A percentile compares a stretch with the other conserved stretches of the same genome.
Conservation (phyloP, 2,888 invertebrate genomes). For the Caenorhabditis angaria region DNA sequence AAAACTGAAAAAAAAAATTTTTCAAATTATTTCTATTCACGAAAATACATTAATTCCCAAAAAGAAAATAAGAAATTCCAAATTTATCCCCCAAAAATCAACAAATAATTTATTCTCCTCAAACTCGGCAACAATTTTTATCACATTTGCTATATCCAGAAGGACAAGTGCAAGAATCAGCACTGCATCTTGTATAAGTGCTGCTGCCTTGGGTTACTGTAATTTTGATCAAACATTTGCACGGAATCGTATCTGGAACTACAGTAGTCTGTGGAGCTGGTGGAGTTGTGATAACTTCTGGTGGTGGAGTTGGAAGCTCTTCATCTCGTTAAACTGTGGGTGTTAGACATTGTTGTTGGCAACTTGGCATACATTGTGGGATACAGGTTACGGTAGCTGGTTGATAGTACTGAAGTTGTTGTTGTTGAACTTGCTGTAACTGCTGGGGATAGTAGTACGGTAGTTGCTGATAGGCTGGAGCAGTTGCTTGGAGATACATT, state of each 20-base stretch:
- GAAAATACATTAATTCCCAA: too few species aligned
- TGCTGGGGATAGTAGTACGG: neutral
- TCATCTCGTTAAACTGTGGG: conserved; percentile 7
- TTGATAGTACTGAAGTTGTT: neutral
- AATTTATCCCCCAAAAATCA: too few species aligned
- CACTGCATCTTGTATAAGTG: conserved; percentile 19
- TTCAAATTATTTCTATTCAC: too few species aligned
- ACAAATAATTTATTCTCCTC: too few species aligned
- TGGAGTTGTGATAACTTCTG: conserved; percentile 21
- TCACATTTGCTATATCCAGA: conserved; percentile 28
- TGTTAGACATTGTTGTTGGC: conserved; percentile 27
- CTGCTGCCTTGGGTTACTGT: conserved; percentile 36
- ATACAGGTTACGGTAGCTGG: conserved; percentile 10
- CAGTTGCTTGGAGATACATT: neutral
- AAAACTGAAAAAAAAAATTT: too few species aligned
- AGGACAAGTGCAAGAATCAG: conserved; percentile 32
- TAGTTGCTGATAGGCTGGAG: neutral
- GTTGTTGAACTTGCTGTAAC: too few species aligned
- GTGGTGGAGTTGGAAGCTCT: conserved; percentile 44
- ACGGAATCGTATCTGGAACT: conserved; percentile 21
- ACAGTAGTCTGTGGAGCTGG: conserved; percentile 10
- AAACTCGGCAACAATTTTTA: conserved; percentile 29
- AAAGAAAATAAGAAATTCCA: too few species aligned
- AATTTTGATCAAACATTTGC: conserved; percentile 42
- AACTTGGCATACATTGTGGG: conserved; percentile 31